Evolutionary conservation across 1,140 invertebrate genomes (phyloP).

Genomic region (Zaprionus davidi): DNA sequence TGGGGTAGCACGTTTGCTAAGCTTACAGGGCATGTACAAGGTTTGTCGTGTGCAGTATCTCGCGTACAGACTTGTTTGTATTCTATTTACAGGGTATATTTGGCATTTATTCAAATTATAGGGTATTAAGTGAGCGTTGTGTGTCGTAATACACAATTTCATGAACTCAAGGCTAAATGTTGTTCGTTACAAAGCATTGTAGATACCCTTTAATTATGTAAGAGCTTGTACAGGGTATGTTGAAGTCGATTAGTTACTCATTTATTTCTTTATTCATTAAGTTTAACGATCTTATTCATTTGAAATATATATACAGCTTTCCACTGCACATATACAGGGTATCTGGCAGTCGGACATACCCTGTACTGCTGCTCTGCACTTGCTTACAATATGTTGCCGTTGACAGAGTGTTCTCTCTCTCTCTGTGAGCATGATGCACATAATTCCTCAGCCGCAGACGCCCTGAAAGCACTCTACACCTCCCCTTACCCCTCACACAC

Average conservation of each 20-base stretch:
- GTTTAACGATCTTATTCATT: not conserved
- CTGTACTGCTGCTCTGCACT: not conserved
- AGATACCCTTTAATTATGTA: not conserved
- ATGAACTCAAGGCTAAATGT: not conserved
- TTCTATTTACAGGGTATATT: constrained; percentile 1
- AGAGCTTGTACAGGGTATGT: not conserved
- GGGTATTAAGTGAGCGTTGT: no score
- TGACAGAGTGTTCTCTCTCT: constrained; percentile 39
- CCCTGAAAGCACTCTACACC: constrained; percentile 4
- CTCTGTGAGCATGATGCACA: constrained; percentile 61
- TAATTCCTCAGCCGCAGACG: constrained; percentile 68
- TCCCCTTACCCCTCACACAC: not conserved
- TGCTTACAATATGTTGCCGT: constrained; percentile 15
- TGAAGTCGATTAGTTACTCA: no score
- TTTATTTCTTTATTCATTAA: not conserved
- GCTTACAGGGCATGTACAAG: not conserved
- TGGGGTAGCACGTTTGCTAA: not conserved
- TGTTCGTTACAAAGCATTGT: not conserved
- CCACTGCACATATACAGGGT: not conserved
- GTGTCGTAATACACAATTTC: not conserved
- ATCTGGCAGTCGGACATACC: not conserved
- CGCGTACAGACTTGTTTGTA: rapidly evolving
- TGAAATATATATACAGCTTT: not conserved
- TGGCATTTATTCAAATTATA: not conserved
- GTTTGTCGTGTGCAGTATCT: no score